phyloP scores from a whole-genome alignment of 1,140 invertebrate genomes.

The Anthonomus grandis region DNA sequence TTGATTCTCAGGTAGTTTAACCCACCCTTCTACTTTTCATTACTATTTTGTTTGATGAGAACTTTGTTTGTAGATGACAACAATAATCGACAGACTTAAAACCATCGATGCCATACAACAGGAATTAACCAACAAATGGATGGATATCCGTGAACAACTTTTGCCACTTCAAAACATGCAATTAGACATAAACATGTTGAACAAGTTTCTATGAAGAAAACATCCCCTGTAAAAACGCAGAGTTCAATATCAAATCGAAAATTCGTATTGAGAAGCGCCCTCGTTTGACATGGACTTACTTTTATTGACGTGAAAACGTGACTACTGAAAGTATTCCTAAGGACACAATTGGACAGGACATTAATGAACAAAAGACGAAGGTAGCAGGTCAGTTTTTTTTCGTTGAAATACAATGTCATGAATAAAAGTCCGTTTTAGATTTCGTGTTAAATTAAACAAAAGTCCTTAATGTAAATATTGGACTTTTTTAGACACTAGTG shows the following conservation, averaged over 20 bases:
- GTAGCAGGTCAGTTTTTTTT: conserved; percentile 12
- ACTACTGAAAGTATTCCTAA: conserved; percentile 47
- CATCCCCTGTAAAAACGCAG: conserved; percentile 54
- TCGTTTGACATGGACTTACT: conserved; percentile 46
- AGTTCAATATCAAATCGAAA: conserved; percentile 58
- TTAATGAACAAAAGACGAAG: conserved; percentile 37
- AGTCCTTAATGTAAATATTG: too few relatives aligned
- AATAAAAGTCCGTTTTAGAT: conserved; percentile 3
- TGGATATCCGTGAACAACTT: conserved; percentile 13
- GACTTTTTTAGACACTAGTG: too few relatives aligned
- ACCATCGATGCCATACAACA: neutral
- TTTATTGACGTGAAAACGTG: too few relatives aligned
- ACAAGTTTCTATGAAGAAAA: conserved; percentile 56
- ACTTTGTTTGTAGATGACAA: conserved; percentile 4
- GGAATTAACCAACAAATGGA: conserved; percentile 8
- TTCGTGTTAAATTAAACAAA: conserved; percentile 40
- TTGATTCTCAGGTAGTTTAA: conserved; percentile 10
- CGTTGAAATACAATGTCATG: neutral
- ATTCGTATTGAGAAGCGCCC: conserved; percentile 60
- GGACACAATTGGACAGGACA: too few relatives aligned
- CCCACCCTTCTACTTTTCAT: neutral
- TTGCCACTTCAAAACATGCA: conserved; percentile 48
- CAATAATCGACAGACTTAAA: neutral
- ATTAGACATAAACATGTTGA: conserved; percentile 56
- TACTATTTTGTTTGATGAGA: neutral